phyloP scores from a whole-genome alignment of 2,888 invertebrate genomes.

The Phengaris arion region DNA sequence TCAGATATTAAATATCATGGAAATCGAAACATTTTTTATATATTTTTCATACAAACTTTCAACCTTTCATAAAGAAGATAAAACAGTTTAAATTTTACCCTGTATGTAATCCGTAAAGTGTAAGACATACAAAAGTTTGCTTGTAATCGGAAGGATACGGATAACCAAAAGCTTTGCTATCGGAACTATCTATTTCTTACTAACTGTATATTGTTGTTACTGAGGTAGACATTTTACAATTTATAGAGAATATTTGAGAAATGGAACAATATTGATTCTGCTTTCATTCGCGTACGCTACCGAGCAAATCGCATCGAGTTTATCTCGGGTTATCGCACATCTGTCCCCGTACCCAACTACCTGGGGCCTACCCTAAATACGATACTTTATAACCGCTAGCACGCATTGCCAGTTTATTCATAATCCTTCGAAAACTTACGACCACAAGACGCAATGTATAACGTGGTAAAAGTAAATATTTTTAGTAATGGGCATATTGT shows the following conservation, averaged over 20 bases:
- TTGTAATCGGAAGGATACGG: not conserved
- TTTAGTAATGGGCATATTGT: constrained; percentile 28
- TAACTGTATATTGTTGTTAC: constrained; percentile 9
- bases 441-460: not conserved
- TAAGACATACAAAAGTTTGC: not conserved
- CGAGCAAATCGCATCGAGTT: constrained; percentile 70
- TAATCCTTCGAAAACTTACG: not conserved
- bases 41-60: no score
- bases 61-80: no score
- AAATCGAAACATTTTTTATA: no score
- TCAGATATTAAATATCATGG: no score
- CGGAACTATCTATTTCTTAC: constrained; percentile 11
- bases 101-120: not conserved
- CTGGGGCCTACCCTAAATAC: constrained; percentile 31
- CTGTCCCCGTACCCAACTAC: constrained; percentile 48
- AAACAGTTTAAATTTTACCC: no score
- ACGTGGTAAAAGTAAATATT: constrained; percentile 41
- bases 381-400: constrained; percentile 33
- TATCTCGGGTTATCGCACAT: constrained; percentile 72
- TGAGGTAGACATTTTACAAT: constrained; percentile 8
- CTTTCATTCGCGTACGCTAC: constrained; percentile 57
- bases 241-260: constrained; percentile 27
- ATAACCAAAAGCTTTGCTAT: not conserved
- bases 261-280: constrained; percentile 50
- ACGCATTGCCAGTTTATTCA: constrained; percentile 40